These are phyloP conservation scores for Andrena haemorrhoa DNA, from an alignment of 2,888 invertebrate genomes.

Conservation along the genomic window DNA sequence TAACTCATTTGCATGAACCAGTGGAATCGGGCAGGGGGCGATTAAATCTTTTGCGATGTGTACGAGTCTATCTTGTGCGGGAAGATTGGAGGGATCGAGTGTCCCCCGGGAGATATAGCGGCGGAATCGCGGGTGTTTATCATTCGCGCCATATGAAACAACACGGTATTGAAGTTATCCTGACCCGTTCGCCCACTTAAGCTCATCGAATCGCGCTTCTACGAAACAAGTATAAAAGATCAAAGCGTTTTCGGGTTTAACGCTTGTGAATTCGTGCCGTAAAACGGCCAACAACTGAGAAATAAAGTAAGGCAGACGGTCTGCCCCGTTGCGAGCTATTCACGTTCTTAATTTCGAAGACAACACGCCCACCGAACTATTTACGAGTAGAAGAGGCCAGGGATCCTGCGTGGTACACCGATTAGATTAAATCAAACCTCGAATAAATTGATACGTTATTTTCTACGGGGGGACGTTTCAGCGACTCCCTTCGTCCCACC, in stretches of 20 bases:
- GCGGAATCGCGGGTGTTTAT: constrained; percentile 47
- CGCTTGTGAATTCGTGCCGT: constrained; percentile 56
- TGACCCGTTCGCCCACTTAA: constrained; percentile 70
- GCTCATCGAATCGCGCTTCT: constrained; percentile 64
- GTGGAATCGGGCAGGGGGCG: background rate
- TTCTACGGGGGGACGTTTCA: background rate
- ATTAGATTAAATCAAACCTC: constrained; percentile 13
- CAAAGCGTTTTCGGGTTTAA: constrained; percentile 67
- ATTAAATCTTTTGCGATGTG: background rate
- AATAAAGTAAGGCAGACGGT: constrained; percentile 59
- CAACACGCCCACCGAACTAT: constrained; percentile 65
- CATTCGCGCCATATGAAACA: constrained; percentile 58
- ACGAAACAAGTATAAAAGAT: constrained; percentile 71
- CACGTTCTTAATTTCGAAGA: constrained; percentile 59
- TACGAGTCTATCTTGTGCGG: background rate
- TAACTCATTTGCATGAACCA: constrained; percentile 32
- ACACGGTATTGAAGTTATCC: constrained; percentile 40
- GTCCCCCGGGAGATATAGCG: background rate
- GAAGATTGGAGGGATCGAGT: background rate
- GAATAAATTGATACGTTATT: constrained; percentile 23
- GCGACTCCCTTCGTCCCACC: background rate
- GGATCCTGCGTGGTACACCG: constrained; percentile 5
- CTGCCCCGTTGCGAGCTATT: constrained; percentile 38
- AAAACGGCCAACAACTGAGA: constrained; percentile 64
- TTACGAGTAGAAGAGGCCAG: constrained; percentile 43